Percentiles rank a stretch among this genome's conserved stretches.
phyloP scores from a whole-genome alignment of 2,797 vertebrate species.

The Xyrichtys novacula region DNA sequence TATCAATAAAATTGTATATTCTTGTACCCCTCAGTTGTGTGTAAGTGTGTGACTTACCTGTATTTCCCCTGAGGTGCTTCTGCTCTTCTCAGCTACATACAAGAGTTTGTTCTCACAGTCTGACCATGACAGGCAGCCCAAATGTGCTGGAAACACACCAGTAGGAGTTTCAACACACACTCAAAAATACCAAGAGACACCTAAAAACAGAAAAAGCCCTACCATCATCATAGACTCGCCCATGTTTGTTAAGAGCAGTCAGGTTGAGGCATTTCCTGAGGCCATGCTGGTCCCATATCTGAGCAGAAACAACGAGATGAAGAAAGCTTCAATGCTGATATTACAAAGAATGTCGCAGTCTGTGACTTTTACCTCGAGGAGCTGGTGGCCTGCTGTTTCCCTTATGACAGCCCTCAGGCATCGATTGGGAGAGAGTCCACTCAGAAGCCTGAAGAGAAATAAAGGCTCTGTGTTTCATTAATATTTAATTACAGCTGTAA shows the following conservation, averaged over 20 bases:
- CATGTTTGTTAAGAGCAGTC: conserved; percentile 77
- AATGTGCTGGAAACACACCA: conserved; percentile 70
- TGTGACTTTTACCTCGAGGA: conserved; percentile 73
- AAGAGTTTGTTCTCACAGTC: conserved; percentile 76
- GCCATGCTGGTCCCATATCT: conserved; percentile 82
- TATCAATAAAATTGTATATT: too few species aligned
- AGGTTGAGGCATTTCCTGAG: conserved; percentile 80
- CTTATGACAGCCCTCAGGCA: conserved; percentile 70
- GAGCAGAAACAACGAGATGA: background rate
- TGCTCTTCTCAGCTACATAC: conserved; percentile 79
- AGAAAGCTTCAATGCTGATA: background rate
- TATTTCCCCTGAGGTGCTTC: conserved; percentile 13
- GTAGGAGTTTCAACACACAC: background rate
- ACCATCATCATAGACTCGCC: conserved; percentile 82
- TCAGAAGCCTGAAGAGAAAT: conserved; percentile 60
- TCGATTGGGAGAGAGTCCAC: conserved; percentile 55
- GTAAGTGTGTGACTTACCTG: conserved; percentile 37
- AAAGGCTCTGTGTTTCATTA: background rate
- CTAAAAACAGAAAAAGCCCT: conserved; percentile 3
- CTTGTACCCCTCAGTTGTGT: too few species aligned
- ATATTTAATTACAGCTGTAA: background rate
- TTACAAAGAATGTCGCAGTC: background rate
- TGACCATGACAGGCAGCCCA: conserved; percentile 81
- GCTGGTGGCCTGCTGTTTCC: conserved; percentile 63
- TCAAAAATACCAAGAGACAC: background rate